Conservation (phyloP, 2,888 invertebrate genomes). For the Caenorhabditis panamensis region DNA sequence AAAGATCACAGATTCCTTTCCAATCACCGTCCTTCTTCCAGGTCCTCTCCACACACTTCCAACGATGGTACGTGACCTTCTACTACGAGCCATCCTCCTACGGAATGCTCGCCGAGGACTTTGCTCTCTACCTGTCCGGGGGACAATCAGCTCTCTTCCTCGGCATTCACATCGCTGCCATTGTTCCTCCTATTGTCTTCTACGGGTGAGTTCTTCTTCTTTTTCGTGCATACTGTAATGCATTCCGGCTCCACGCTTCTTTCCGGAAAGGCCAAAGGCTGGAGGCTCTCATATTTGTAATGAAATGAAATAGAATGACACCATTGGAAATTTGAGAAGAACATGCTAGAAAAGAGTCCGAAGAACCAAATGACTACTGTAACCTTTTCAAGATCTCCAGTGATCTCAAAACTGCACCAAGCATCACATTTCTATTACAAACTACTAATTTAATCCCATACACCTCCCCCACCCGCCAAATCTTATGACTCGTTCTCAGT, state of each 20-base stretch:
- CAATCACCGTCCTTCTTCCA: slow-evolving; percentile 51
- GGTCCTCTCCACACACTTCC: slow-evolving; percentile 79
- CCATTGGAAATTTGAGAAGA: slow-evolving; percentile 14
- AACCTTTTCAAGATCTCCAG: not conserved
- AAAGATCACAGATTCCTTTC: too few species aligned
- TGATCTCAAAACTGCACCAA: not conserved
- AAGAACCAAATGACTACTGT: not conserved
- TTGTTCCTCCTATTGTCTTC: slow-evolving; percentile 77
- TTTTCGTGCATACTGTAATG: slow-evolving; percentile 1
- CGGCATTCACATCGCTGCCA: slow-evolving; percentile 75
- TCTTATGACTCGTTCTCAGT: slow-evolving; percentile 11
- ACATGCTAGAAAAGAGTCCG: not conserved
- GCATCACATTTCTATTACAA: not conserved
- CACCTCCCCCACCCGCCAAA: not conserved
- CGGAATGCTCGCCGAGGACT: slow-evolving; percentile 78
- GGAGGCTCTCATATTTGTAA: slow-evolving; percentile 4
- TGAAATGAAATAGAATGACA: slow-evolving; percentile 10
- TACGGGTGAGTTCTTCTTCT: slow-evolving; percentile 69
- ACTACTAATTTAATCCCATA: slow-evolving; percentile 11
- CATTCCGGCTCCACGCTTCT: not conserved
- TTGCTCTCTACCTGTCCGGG: slow-evolving; percentile 68
- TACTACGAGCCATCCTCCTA: slow-evolving; percentile 79
- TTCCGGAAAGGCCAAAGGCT: not conserved
- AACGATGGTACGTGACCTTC: slow-evolving; percentile 79
- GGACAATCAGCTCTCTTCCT: slow-evolving; percentile 70